These are phyloP conservation scores for Megalurothrips usitatus DNA, from an alignment of 2,888 invertebrate genomes.

Conservation along the genomic window DNA sequence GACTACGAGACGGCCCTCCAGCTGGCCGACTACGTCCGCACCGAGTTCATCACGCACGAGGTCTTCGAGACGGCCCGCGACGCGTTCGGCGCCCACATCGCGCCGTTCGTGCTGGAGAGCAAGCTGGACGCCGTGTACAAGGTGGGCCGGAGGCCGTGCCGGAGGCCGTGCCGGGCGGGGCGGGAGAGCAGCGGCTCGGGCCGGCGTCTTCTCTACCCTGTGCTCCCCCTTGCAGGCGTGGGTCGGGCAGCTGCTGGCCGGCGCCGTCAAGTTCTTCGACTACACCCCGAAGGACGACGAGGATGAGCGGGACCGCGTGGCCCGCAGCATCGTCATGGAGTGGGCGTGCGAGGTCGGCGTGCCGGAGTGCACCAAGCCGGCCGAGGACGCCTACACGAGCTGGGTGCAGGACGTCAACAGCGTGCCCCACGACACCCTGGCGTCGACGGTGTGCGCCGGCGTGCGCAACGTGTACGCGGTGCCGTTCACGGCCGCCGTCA, in stretches of 20 bases:
- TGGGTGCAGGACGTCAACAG: neutral
- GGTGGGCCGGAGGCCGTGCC: neutral
- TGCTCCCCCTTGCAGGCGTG: neutral
- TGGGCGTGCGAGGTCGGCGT: neutral
- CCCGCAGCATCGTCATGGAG: neutral
- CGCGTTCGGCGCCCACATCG: neutral
- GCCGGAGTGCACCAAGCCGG: neutral
- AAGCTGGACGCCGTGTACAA: neutral
- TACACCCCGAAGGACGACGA: neutral
- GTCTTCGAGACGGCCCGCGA: neutral
- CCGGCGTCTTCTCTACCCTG: too few relatives aligned
- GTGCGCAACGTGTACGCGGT: neutral
- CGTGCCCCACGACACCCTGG: constrained; percentile 4
- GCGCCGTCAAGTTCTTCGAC: neutral
- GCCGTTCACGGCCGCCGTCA: neutral
- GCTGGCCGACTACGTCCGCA: constrained; percentile 2
- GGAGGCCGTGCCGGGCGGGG: too few relatives aligned
- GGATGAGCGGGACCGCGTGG: neutral
- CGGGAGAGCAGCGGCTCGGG: too few relatives aligned
- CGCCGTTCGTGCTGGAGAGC: neutral
- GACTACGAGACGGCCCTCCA: constrained; percentile 9
- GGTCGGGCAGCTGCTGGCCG: neutral
- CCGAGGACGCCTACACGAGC: neutral
- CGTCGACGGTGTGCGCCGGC: neutral
- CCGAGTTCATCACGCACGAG: constrained; percentile 7